Evolutionary conservation across 1,140 invertebrate species (phyloP).

Genomic region (Eufriesea mexicana): DNA sequence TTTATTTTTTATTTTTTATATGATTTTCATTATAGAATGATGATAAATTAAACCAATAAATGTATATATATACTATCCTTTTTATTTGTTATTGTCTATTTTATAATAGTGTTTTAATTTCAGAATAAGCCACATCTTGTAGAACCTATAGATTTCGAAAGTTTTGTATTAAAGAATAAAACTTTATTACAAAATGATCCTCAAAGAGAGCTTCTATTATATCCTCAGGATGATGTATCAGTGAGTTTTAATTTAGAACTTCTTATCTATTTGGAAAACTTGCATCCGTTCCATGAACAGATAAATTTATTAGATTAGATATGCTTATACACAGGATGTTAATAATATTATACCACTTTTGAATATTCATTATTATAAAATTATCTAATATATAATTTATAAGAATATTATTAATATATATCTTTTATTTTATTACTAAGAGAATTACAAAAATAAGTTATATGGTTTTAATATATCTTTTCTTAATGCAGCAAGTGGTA

Average conservation of each 20-base stretch:
- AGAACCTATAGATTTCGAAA: conserved; percentile 95
- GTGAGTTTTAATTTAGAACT: conserved; percentile 84
- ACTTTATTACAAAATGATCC: conserved; percentile 96
- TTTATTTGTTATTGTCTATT: background rate
- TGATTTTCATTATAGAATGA: background rate
- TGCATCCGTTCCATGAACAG: conserved; percentile 55
- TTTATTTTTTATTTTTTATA: background rate
- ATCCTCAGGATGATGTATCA: conserved; percentile 95
- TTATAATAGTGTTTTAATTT: conserved; percentile 66
- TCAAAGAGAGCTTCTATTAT: conserved; percentile 93
- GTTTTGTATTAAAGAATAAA: conserved; percentile 94
- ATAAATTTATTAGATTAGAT: conserved; percentile 54
- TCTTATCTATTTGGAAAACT: conserved; percentile 46
- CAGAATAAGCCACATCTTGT: conserved; percentile 90
- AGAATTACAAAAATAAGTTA: background rate
- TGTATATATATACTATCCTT: background rate
- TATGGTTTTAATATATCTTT: conserved; percentile 25
- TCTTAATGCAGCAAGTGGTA: conserved; percentile 87
- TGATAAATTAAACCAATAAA: background rate
- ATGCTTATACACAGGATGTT: conserved; percentile 18
- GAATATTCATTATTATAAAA: background rate
- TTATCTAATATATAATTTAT: background rate
- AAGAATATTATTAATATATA: background rate
- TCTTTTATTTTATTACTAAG: background rate
- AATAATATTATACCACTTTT: background rate